Conservation (phyloP, 1,140 invertebrate species). For the Leptinotarsa texana region DNA sequence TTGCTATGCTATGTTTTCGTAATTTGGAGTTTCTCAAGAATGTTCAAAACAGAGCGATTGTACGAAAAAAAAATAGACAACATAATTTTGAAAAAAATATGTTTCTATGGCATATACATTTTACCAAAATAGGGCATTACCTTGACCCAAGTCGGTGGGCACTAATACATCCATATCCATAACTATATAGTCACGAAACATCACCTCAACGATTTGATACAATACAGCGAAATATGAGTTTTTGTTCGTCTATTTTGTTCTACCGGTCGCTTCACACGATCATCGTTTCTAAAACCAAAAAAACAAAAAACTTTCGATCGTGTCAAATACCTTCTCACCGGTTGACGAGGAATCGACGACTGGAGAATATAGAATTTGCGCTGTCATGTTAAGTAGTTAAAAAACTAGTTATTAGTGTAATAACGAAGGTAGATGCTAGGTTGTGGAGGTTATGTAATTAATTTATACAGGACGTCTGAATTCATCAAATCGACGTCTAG, state of each 20-base stretch:
- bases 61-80: too few relatives aligned
- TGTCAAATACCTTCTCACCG: neutral
- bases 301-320: neutral
- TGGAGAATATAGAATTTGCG: slow-evolving; percentile 16
- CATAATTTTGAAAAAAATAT: too few relatives aligned
- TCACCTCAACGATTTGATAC: neutral
- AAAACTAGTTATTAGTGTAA: slow-evolving; percentile 24
- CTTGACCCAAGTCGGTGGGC: slow-evolving; percentile 36
- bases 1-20: too few relatives aligned
- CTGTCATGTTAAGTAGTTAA: slow-evolving; percentile 23
- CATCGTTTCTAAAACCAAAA: neutral
- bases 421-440: neutral
- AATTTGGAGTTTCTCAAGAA: too few relatives aligned
- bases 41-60: too few relatives aligned
- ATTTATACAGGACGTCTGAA: slow-evolving; percentile 4
- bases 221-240: too few relatives aligned
- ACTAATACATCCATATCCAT: slow-evolving; percentile 37
- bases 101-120: neutral
- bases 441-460: slow-evolving; percentile 23
- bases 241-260: too few relatives aligned
- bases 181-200: slow-evolving; percentile 42
- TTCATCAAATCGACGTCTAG: neutral
- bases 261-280: neutral
- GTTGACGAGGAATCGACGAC: slow-evolving; percentile 12
- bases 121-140: slow-evolving; percentile 22